Evolutionary conservation across 1,140 invertebrate genomes (phyloP).

Genomic region (Drosophila equinoxialis): DNA sequence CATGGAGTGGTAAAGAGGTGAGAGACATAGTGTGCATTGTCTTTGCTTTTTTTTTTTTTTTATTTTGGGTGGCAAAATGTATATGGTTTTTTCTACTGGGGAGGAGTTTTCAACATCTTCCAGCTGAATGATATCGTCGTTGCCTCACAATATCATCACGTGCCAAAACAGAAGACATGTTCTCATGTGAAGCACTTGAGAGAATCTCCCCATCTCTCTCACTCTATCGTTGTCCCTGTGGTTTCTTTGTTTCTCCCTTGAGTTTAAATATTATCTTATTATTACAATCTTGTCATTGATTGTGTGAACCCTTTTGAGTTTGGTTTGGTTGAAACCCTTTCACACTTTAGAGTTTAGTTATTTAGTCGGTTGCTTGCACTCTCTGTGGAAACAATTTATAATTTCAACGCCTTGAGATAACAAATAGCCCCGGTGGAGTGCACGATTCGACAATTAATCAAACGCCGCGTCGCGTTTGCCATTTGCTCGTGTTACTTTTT

Average conservation of each 20-base stretch:
- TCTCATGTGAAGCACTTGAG: too few relatives aligned
- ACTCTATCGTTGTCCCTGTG: too few relatives aligned
- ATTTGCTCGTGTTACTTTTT: constrained; percentile 76
- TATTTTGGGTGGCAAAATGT: constrained; percentile 41
- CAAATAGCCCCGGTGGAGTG: constrained; percentile 77
- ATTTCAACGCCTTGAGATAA: constrained; percentile 81
- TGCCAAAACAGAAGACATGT: constrained; percentile 37
- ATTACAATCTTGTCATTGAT: constrained; percentile 14
- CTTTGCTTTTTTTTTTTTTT: constrained; percentile 44
- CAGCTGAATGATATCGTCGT: constrained; percentile 75
- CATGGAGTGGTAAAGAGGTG: background rate
- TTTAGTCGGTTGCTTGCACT: constrained; percentile 44
- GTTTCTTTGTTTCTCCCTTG: too few relatives aligned
- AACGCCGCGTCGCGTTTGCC: constrained; percentile 52
- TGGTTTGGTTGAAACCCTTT: constrained; percentile 62
- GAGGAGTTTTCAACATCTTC: constrained; percentile 48
- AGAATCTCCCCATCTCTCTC: too few relatives aligned
- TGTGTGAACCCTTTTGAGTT: constrained; percentile 63
- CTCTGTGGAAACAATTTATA: constrained; percentile 71
- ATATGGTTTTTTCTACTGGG: constrained; percentile 7
- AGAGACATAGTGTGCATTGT: background rate
- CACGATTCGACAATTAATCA: constrained; percentile 81
- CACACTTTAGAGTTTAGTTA: constrained; percentile 46
- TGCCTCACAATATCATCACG: constrained; percentile 70
- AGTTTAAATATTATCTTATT: too few relatives aligned